Percentiles rank a stretch among this genome's conserved stretches.
phyloP scores from a whole-genome alignment of 1,140 invertebrate genomes.

The Episyrphus balteatus region DNA sequence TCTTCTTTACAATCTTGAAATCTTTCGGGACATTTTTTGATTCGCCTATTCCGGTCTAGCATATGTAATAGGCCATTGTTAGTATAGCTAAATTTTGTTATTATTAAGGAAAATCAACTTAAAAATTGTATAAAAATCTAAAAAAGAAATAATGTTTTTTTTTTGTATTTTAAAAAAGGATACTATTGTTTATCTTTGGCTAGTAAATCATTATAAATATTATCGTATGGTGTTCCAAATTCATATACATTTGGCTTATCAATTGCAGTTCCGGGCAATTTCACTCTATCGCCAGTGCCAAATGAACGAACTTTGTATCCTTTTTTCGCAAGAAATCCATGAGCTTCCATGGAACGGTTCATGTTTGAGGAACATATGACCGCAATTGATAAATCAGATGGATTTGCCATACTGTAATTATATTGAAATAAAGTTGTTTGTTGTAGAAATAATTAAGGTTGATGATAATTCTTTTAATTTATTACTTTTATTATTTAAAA shows the following conservation, averaged over 20 bases:
- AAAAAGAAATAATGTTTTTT: too few relatives aligned
- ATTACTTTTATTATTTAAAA: too few relatives aligned
- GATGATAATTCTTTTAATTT: not conserved
- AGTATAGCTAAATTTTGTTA: slow-evolving; percentile 67
- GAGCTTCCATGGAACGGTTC: slow-evolving; percentile 99
- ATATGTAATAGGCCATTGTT: slow-evolving; percentile 98
- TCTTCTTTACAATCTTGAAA: slow-evolving; percentile 85
- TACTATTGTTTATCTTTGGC: slow-evolving; percentile 82
- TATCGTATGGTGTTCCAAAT: slow-evolving; percentile 92
- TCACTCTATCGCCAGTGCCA: slow-evolving; percentile 96
- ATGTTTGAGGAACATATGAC: slow-evolving; percentile 99
- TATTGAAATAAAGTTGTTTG: not conserved
- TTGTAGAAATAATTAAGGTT: not conserved
- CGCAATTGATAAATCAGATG: slow-evolving; percentile 64
- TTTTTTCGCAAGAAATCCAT: slow-evolving; percentile 92
- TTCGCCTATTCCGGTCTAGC: slow-evolving; percentile 92
- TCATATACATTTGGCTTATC: slow-evolving; percentile 98
- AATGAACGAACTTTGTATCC: slow-evolving; percentile 94
- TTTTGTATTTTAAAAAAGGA: not conserved
- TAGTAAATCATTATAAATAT: slow-evolving; percentile 92
- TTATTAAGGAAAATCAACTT: slow-evolving; percentile 8
- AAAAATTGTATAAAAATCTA: too few relatives aligned
- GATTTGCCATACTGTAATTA: slow-evolving; percentile 5
- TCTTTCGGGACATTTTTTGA: slow-evolving; percentile 88
- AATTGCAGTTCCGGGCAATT: slow-evolving; percentile 86